phyloP scores from a whole-genome alignment of 2,113 vertebrate genomes.

The Daubentonia madagascariensis region DNA sequence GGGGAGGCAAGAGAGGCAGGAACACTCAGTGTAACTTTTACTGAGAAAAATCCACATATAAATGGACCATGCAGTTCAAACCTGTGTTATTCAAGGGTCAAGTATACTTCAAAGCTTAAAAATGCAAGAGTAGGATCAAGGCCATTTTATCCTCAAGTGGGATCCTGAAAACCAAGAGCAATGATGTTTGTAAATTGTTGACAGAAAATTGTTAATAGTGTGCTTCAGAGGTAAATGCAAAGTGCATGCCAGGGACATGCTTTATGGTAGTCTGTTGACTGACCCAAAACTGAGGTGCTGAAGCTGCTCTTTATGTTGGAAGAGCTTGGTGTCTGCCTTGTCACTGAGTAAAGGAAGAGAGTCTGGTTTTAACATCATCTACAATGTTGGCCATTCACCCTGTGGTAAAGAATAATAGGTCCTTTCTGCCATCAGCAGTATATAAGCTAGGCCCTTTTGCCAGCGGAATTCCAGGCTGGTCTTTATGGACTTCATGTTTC shows the following conservation, averaged over 20 bases:
- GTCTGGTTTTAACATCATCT: neutral
- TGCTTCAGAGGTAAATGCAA: neutral
- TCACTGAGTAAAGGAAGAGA: neutral
- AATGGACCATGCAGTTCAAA: neutral
- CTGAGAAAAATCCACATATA: neutral
- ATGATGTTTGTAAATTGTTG: slow-evolving; percentile 41
- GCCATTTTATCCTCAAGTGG: neutral
- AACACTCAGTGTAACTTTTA: neutral
- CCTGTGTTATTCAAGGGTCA: neutral
- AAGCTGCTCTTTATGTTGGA: neutral
- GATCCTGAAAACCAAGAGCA: slow-evolving; percentile 28
- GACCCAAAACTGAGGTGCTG: neutral
- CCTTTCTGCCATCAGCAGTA: neutral
- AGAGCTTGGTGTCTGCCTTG: neutral
- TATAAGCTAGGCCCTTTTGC: neutral
- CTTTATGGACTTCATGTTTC: neutral
- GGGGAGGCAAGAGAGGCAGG: neutral
- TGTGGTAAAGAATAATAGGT: neutral
- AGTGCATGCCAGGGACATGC: neutral
- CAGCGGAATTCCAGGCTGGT: neutral
- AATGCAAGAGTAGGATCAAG: slow-evolving; percentile 31
- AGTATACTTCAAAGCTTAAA: slow-evolving; percentile 7
- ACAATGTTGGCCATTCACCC: neutral
- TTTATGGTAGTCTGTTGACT: neutral
- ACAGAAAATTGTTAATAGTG: neutral